These are phyloP conservation scores for Trididemnum nubilum DNA, from an alignment of 23 tunicate genomes.

Conservation along the genomic window DNA sequence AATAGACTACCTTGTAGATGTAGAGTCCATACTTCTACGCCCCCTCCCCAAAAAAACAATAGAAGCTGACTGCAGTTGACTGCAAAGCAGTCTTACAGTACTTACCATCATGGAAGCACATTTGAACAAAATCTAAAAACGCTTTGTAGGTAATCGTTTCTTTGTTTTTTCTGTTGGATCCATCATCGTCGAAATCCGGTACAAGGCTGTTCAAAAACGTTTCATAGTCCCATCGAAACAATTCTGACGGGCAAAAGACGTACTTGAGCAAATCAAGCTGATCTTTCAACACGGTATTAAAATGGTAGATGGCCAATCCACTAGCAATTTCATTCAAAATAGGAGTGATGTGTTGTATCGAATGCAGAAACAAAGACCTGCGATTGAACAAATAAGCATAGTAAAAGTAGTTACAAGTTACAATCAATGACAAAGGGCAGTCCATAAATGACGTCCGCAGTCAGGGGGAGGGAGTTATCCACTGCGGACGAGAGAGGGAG, in stretches of 20 bases:
- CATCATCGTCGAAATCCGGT: slow-evolving; percentile 19
- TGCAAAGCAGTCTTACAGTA: no score
- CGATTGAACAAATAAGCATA: no score
- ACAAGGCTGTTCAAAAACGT: not conserved
- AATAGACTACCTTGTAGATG: no score
- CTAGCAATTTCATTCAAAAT: not conserved
- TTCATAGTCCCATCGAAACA: not conserved
- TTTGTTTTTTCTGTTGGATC: not conserved
- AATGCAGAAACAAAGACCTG: not conserved
- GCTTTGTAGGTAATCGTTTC: slow-evolving; percentile 23
- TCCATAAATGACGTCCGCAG: no score
- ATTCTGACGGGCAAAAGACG: not conserved
- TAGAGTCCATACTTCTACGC: no score
- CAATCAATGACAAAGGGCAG: no score
- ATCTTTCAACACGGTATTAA: not conserved
- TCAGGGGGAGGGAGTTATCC: no score
- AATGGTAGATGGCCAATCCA: slow-evolving; percentile 20
- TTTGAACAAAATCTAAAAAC: slow-evolving; percentile 11
- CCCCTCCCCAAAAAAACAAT: no score
- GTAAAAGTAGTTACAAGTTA: no score
- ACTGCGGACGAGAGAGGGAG: no score
- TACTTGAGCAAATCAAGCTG: not conserved
- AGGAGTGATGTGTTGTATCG: not conserved
- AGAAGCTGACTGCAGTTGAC: no score
- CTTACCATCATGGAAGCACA: slow-evolving; percentile 30